Percentiles rank a stretch among this genome's conserved stretches.
Evolutionary conservation across 2,888 invertebrate genomes (phyloP).

Genomic region (Tanaodytes sp.): DNA sequence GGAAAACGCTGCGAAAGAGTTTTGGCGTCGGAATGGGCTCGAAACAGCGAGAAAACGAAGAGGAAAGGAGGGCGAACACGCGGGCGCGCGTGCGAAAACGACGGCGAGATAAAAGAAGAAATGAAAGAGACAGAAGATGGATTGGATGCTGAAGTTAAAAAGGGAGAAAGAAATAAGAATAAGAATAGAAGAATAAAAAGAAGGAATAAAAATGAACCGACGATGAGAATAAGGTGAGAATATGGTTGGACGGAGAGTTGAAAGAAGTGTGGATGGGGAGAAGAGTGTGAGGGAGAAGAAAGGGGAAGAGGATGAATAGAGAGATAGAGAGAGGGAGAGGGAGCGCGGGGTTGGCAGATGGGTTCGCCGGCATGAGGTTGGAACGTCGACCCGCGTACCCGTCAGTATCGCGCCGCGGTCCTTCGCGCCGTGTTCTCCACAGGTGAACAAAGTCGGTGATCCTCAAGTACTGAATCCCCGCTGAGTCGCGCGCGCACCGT

Average conservation of each 20-base stretch:
- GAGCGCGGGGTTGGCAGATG: constrained; percentile 48
- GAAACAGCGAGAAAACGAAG: background rate
- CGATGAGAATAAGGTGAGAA: too few species aligned
- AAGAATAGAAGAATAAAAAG: too few species aligned
- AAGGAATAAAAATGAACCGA: too few species aligned
- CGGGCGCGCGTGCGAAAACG: too few species aligned
- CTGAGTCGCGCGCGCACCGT: constrained; percentile 32
- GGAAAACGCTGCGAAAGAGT: constrained; percentile 21
- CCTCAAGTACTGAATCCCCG: constrained; percentile 7
- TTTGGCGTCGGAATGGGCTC: background rate
- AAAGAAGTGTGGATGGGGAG: too few species aligned
- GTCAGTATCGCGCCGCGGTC: constrained; percentile 71
- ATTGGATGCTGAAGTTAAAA: too few species aligned
- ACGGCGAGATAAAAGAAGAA: too few species aligned
- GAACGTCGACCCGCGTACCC: constrained; percentile 65
- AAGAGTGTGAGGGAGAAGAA: too few species aligned
- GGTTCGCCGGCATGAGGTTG: constrained; percentile 68
- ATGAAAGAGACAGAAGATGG: too few species aligned
- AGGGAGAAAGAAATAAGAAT: too few species aligned
- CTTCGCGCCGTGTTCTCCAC: constrained; percentile 64
- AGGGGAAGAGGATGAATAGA: constrained; percentile 3
- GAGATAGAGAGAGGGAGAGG: constrained; percentile 3
- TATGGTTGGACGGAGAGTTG: too few species aligned
- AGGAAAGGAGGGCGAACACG: constrained; percentile 1
- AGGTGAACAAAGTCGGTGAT: background rate